Evolutionary conservation across 2,113 vertebrate genomes (phyloP).

Genomic region (Anas platyrhynchos): DNA sequence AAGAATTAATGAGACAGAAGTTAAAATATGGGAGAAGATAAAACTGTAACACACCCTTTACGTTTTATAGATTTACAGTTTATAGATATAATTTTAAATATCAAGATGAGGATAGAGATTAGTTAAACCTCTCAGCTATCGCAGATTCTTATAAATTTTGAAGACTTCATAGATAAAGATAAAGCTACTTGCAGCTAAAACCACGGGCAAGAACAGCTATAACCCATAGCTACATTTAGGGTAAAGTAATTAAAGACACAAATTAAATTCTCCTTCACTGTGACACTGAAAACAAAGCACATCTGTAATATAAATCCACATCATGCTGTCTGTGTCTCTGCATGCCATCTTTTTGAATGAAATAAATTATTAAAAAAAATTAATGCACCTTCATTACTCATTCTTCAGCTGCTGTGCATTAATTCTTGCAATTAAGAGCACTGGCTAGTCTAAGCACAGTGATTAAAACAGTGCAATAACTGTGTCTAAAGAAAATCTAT

Average conservation of each 20-base stretch:
- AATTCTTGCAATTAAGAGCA: slow-evolving; percentile 45
- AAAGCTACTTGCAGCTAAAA: background rate
- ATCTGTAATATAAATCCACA: background rate
- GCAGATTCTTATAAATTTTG: background rate
- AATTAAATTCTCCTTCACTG: background rate
- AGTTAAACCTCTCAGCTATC: slow-evolving; percentile 1
- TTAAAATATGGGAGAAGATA: slow-evolving; percentile 22
- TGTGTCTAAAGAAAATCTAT: background rate
- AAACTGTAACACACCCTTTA: background rate
- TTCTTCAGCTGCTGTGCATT: slow-evolving; percentile 34
- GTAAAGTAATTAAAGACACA: slow-evolving; percentile 18
- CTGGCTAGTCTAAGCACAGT: background rate
- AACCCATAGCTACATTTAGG: background rate
- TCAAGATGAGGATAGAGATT: background rate
- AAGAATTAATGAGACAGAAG: slow-evolving; percentile 28
- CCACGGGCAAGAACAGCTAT: background rate
- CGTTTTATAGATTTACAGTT: slow-evolving; percentile 6
- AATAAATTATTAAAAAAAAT: slow-evolving; percentile 46
- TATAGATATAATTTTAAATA: slow-evolving; percentile 8
- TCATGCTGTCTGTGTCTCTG: background rate
- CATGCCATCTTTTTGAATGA: slow-evolving; percentile 1
- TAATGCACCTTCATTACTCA: slow-evolving; percentile 38
- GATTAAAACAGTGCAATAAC: slow-evolving; percentile 23
- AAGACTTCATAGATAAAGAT: background rate
- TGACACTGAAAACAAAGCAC: slow-evolving; percentile 28